Conservation (phyloP, 2,797 vertebrate species). For the Prunella strophiata region DNA sequence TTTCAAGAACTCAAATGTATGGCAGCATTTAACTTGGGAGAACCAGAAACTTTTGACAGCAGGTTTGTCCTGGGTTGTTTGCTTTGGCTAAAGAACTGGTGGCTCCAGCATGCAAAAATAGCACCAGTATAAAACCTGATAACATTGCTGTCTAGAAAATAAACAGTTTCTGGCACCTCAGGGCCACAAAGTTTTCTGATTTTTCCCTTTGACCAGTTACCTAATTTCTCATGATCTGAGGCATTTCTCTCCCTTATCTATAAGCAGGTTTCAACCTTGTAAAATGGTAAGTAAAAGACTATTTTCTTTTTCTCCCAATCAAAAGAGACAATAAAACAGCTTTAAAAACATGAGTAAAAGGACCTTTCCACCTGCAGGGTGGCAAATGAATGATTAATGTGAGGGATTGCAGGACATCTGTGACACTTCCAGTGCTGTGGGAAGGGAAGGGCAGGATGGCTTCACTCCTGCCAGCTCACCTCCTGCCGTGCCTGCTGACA, state of each 20-base stretch:
- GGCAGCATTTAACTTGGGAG: neutral
- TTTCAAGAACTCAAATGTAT: neutral
- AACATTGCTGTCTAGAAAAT: neutral
- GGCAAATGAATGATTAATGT: constrained; percentile 23
- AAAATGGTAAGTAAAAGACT: neutral
- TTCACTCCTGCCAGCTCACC: neutral
- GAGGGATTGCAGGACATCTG: constrained; percentile 11
- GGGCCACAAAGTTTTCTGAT: neutral
- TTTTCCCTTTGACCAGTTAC: neutral
- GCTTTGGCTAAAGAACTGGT: neutral
- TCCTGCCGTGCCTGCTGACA: neutral
- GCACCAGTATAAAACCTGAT: neutral
- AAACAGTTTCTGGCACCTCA: neutral
- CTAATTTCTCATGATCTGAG: neutral
- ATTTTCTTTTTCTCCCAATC: neutral
- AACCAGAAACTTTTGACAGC: neutral
- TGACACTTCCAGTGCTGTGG: neutral
- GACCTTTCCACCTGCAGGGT: constrained; percentile 7
- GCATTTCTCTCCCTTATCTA: neutral
- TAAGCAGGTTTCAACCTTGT: neutral
- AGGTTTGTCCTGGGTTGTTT: neutral
- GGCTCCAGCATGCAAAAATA: neutral
- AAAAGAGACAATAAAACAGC: neutral
- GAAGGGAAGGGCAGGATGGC: neutral
- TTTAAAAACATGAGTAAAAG: neutral